phyloP scores from a whole-genome alignment of 2,113 vertebrate genomes.

The Xenotilapia flavipinnis region DNA sequence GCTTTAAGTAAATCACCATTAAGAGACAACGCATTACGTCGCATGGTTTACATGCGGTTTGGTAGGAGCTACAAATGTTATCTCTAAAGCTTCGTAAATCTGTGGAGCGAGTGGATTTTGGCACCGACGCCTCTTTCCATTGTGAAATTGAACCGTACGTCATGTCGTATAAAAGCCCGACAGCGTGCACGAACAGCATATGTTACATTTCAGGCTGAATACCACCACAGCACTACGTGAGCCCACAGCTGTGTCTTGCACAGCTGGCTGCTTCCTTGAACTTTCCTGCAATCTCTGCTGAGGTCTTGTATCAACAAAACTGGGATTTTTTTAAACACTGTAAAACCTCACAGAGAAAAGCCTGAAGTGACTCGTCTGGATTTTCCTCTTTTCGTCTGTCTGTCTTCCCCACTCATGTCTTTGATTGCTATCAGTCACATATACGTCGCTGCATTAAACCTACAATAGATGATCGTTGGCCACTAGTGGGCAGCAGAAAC shows the following conservation, averaged over 20 bases:
- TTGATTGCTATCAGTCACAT: not conserved
- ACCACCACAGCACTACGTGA: not conserved
- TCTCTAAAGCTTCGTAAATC: not conserved
- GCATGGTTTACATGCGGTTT: not conserved
- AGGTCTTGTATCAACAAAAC: slow-evolving; percentile 43
- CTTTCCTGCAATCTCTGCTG: not conserved
- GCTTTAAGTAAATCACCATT: not conserved
- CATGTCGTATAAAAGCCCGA: not conserved
- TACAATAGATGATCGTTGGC: not conserved
- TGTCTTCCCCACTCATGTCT: not conserved
- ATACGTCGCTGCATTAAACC: not conserved
- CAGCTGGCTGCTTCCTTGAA: not conserved
- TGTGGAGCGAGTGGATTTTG: not conserved
- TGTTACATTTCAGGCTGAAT: not conserved
- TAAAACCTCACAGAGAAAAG: slow-evolving; percentile 39
- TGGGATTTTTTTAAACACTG: slow-evolving; percentile 31
- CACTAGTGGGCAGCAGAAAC: not conserved
- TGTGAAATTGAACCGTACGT: not conserved
- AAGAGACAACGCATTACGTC: not conserved
- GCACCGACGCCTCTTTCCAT: not conserved
- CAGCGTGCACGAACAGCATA: not conserved
- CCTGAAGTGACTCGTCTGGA: not conserved
- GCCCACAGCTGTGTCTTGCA: not conserved
- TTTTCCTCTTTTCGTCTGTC: not conserved
- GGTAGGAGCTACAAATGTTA: not conserved